These are phyloP conservation scores for Prionace glauca DNA, from an alignment of 2,797 vertebrate genomes.

Conservation along the genomic window DNA sequence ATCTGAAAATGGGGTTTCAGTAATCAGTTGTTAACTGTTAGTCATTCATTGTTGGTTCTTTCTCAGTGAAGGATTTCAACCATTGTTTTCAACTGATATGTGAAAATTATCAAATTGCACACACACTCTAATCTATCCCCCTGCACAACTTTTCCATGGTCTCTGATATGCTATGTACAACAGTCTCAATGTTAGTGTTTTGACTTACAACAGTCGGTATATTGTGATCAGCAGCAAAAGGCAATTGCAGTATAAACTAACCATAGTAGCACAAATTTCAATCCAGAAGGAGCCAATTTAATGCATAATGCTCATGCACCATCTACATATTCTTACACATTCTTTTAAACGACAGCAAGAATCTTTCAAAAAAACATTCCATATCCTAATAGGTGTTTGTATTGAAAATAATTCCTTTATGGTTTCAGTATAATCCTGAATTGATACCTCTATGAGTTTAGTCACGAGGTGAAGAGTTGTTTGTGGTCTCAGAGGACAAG, in stretches of 20 bases:
- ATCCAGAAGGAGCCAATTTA: not conserved
- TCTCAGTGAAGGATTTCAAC: not conserved
- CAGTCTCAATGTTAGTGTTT: not conserved
- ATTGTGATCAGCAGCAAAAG: not conserved
- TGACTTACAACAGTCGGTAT: not conserved
- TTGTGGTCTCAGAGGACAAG: not conserved
- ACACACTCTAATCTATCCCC: not conserved
- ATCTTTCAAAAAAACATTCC: not conserved
- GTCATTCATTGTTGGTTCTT: not conserved
- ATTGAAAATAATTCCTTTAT: not conserved
- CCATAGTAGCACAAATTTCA: not conserved
- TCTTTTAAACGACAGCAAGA: not conserved
- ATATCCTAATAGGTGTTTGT: not conserved
- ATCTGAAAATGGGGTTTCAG: not conserved
- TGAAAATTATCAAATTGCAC: not conserved
- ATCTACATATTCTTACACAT: not conserved
- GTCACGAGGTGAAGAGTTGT: not conserved
- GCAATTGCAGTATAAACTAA: not conserved
- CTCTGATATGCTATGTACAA: not conserved
- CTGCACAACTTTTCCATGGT: not conserved
- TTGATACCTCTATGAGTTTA: not conserved
- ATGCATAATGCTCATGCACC: not conserved
- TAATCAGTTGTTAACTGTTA: not conserved
- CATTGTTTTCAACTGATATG: not conserved
- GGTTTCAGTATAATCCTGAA: not conserved